Evolutionary conservation across 2,888 invertebrate species (phyloP).

Genomic region (Erebia aethiops): DNA sequence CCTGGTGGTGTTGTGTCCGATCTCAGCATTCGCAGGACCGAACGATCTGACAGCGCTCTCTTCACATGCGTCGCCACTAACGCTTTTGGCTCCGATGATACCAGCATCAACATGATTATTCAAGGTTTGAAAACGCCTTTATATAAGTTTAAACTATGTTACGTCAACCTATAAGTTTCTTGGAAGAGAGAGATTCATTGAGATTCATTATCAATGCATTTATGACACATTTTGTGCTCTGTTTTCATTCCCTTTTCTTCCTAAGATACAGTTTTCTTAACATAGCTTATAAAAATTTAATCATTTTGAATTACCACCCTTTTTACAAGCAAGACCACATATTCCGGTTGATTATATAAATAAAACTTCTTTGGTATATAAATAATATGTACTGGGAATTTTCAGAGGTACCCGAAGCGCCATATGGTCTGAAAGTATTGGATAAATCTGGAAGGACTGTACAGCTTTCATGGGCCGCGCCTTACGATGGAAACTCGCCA

Average conservation of each 20-base stretch:
- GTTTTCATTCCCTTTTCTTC: too few relatives aligned
- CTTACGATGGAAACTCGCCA: slow-evolving; percentile 95
- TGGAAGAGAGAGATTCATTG: too few relatives aligned
- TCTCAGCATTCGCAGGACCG: slow-evolving; percentile 94
- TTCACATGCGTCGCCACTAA: slow-evolving; percentile 97
- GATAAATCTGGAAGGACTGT: slow-evolving; percentile 96
- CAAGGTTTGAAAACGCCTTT: slow-evolving; percentile 84
- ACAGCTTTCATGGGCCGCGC: slow-evolving; percentile 95
- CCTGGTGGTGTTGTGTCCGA: slow-evolving; percentile 94
- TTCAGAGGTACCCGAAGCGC: slow-evolving; percentile 93
- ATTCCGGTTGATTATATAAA: too few relatives aligned
- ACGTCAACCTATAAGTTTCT: not conserved
- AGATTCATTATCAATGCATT: too few relatives aligned
- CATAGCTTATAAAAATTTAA: too few relatives aligned
- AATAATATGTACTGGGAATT: slow-evolving; percentile 24
- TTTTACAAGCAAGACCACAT: too few relatives aligned
- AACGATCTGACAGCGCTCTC: slow-evolving; percentile 93
- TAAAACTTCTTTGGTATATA: too few relatives aligned
- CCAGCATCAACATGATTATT: slow-evolving; percentile 97
- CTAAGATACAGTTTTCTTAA: too few relatives aligned
- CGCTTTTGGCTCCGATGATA: slow-evolving; percentile 96
- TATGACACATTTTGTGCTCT: too few relatives aligned
- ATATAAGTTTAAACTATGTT: too few relatives aligned
- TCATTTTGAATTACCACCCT: too few relatives aligned
- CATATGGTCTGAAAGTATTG: slow-evolving; percentile 93